phyloP scores from a whole-genome alignment of 2,113 vertebrate species.

The Bambusicola thoracicus region DNA sequence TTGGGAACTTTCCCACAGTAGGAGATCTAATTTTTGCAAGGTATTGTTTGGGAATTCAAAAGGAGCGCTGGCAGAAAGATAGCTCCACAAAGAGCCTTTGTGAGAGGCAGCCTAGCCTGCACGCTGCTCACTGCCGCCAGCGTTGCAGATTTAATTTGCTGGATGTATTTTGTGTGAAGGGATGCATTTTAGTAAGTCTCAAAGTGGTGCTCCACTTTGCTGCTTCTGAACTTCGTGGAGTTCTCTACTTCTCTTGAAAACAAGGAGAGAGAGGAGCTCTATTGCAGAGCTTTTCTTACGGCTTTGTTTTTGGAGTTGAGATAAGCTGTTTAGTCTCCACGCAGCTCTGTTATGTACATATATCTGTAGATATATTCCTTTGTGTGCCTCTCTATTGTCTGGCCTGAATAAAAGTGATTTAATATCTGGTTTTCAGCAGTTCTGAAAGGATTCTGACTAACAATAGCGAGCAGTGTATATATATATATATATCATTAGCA shows the following conservation, averaged over 20 bases:
- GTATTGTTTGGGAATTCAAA: slow-evolving; percentile 72
- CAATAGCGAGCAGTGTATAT: neutral
- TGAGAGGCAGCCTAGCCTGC: slow-evolving; percentile 51
- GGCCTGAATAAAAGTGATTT: neutral
- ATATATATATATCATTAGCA: neutral
- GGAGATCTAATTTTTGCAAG: slow-evolving; percentile 65
- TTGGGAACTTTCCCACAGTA: slow-evolving; percentile 71
- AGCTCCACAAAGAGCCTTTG: slow-evolving; percentile 72
- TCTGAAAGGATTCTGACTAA: neutral
- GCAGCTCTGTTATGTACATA: neutral
- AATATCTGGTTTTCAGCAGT: neutral
- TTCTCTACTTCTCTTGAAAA: neutral
- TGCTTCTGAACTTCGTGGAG: slow-evolving; percentile 1
- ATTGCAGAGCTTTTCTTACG: neutral
- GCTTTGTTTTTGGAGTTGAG: slow-evolving; percentile 45
- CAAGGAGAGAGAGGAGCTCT: neutral
- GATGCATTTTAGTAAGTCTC: neutral
- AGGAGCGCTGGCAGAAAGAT: slow-evolving; percentile 62
- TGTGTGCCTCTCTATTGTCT: slow-evolving; percentile 10
- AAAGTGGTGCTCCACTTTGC: neutral
- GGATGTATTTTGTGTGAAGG: slow-evolving; percentile 14
- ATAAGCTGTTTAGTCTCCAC: slow-evolving; percentile 25
- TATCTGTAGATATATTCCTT: slow-evolving; percentile 28
- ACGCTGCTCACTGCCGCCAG: slow-evolving; percentile 15
- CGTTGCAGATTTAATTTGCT: slow-evolving; percentile 65